Conservation (phyloP, 2,797 vertebrate genomes). For the Chloroceryle amazona region DNA sequence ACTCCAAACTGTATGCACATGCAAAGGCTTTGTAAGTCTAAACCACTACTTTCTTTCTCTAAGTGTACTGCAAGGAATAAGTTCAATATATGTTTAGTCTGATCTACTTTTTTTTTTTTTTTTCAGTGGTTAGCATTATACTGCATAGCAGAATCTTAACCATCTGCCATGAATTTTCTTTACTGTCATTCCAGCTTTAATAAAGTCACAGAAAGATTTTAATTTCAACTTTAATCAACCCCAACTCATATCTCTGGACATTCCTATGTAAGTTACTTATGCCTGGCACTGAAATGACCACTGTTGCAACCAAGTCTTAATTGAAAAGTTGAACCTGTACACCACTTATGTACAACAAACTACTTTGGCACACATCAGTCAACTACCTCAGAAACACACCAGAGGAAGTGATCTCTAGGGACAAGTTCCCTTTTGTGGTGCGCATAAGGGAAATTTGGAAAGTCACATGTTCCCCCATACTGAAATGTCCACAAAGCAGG, state of each 20-base stretch:
- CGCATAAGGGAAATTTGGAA: not conserved
- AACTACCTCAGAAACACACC: not conserved
- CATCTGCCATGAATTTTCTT: constrained; percentile 13
- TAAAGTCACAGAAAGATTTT: not conserved
- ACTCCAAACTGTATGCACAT: not conserved
- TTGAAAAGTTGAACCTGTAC: not conserved
- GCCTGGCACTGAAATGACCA: not conserved
- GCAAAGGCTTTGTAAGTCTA: not conserved
- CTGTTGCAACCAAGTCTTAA: not conserved
- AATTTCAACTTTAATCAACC: not conserved
- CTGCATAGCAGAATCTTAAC: not conserved
- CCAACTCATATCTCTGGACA: not conserved
- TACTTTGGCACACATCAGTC: not conserved
- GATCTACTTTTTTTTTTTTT: not conserved
- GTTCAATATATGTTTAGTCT: not conserved
- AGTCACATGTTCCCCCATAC: not conserved
- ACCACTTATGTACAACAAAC: not conserved
- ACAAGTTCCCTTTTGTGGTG: not conserved
- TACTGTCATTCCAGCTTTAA: constrained; percentile 9
- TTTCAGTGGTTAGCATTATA: not conserved
- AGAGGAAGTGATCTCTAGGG: not conserved
- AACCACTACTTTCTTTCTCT: not conserved
- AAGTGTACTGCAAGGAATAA: not conserved
- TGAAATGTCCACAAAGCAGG: not conserved
- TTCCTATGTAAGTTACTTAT: not conserved